phyloP scores from a whole-genome alignment of 2,113 vertebrate genomes.

The Gymnorhina tibicen region DNA sequence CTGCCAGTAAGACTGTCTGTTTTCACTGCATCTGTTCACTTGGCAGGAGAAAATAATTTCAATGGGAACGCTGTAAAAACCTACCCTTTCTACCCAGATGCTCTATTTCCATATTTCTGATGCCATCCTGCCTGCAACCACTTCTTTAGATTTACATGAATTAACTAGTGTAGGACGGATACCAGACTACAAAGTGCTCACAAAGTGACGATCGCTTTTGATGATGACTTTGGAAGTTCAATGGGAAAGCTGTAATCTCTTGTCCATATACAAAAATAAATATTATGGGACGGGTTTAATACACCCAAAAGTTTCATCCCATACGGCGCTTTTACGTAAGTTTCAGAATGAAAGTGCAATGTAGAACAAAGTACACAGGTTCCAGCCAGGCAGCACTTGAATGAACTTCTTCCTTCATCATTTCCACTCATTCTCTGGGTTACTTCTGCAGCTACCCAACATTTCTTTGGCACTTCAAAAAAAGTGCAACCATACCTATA shows the following conservation, averaged over 20 bases:
- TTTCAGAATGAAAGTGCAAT: not conserved
- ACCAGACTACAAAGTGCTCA: not conserved
- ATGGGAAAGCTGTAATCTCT: not conserved
- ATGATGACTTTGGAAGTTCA: not conserved
- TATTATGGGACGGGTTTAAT: not conserved
- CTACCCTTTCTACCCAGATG: slow-evolving; percentile 38
- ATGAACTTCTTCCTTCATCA: not conserved
- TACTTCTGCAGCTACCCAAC: not conserved
- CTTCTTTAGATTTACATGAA: slow-evolving; percentile 25
- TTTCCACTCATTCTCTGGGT: not conserved
- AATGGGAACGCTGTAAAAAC: not conserved
- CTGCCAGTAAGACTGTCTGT: slow-evolving; percentile 26
- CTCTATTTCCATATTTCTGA: slow-evolving; percentile 52
- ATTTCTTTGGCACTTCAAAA: not conserved
- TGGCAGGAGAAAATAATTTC: slow-evolving; percentile 19
- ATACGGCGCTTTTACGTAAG: not conserved
- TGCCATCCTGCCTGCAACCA: slow-evolving; percentile 24
- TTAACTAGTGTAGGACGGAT: not conserved
- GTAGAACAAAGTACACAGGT: not conserved
- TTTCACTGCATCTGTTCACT: slow-evolving; percentile 50
- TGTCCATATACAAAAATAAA: not conserved
- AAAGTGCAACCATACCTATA: not conserved
- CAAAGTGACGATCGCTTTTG: not conserved
- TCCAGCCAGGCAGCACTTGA: not conserved
- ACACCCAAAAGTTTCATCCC: not conserved